These are phyloP conservation scores for Bostrychus sinensis DNA, from an alignment of 2,113 vertebrate species.

Conservation along the genomic window DNA sequence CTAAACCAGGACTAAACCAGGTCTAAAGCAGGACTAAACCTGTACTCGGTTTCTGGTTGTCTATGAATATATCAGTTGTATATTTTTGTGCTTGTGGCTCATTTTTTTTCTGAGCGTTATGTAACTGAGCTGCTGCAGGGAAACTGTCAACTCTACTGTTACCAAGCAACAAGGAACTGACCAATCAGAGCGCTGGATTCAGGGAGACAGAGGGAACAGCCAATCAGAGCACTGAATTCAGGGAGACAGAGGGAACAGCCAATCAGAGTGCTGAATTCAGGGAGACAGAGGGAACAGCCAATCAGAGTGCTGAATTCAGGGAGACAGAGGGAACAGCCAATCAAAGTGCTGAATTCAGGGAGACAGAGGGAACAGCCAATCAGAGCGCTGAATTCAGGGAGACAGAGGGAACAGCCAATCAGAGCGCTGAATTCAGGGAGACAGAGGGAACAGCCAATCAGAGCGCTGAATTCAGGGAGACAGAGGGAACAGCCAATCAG, in stretches of 20 bases:
- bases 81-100: neutral
- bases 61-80: neutral
- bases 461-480: too few relatives aligned
- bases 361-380: too few relatives aligned
- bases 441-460: too few relatives aligned
- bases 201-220: neutral
- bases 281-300: neutral
- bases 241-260: neutral
- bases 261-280: neutral
- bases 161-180: neutral
- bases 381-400: too few relatives aligned
- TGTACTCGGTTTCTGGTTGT: neutral
- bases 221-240: neutral
- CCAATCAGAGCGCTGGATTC: neutral
- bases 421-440: too few relatives aligned
- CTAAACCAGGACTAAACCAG: neutral
- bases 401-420: too few relatives aligned
- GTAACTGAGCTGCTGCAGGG: conserved; percentile 7
- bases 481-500: too few relatives aligned
- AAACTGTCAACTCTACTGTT: conserved; percentile 5
- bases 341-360: too few relatives aligned
- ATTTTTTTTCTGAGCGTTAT: neutral
- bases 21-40: neutral
- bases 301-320: neutral
- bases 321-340: neutral